These are phyloP conservation scores for Montipora efflorescens DNA, from an alignment of 64 coral and sea anemone genomes.

Conservation along the genomic window DNA sequence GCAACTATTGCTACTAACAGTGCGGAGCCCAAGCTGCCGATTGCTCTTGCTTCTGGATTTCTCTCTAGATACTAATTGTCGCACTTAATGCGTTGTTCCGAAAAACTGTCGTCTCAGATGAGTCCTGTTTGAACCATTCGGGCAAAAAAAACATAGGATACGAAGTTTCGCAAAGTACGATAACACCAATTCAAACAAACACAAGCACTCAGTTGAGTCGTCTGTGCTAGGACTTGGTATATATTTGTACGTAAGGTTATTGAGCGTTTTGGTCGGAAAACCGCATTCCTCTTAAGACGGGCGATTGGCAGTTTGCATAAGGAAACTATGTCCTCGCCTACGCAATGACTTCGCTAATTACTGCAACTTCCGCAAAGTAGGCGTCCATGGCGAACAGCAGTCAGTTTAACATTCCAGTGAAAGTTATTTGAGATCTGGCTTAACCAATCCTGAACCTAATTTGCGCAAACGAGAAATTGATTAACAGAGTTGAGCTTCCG, in stretches of 20 bases:
- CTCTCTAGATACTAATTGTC: not conserved
- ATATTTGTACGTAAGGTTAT: not conserved
- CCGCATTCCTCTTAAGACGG: not conserved
- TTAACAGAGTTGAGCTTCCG: not conserved
- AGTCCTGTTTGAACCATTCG: not conserved
- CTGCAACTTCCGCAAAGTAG: not conserved
- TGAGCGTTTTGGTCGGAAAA: not conserved
- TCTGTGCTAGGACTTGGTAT: too few relatives aligned
- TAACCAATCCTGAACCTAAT: not conserved
- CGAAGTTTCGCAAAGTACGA: not conserved
- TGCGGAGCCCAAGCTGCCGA: not conserved
- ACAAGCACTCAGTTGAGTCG: not conserved
- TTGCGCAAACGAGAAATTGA: not conserved
- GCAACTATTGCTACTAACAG: not conserved
- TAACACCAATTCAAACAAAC: not conserved
- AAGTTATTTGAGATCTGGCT: not conserved
- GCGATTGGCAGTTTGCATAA: constrained; percentile 1
- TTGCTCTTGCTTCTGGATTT: not conserved
- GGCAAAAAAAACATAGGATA: not conserved
- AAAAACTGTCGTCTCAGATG: not conserved
- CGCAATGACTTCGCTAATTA: not conserved
- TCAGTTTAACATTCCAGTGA: not conserved
- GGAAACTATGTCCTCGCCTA: not conserved
- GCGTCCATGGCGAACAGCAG: not conserved
- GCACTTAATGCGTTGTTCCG: not conserved